phyloP scores from a whole-genome alignment of 2,113 vertebrate genomes.

The Bos taurus region DNA sequence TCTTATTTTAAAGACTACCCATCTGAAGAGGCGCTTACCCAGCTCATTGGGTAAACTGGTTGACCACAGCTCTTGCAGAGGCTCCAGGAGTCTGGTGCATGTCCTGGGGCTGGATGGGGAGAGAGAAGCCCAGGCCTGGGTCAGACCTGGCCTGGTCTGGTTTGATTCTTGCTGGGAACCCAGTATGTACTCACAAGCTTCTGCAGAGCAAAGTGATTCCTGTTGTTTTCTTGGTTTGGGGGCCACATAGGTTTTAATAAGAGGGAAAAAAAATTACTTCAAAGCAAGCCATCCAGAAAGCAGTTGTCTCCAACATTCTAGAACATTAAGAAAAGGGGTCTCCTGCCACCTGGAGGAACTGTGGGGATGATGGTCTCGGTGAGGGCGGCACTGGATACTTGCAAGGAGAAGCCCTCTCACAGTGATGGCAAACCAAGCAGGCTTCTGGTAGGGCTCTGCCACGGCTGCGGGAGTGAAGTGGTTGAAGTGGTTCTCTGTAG shows the following conservation, averaged over 20 bases:
- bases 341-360: background rate
- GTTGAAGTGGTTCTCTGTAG: background rate
- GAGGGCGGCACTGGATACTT: background rate
- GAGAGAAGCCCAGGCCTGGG: background rate
- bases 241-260: background rate
- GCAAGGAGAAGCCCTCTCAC: background rate
- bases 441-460: background rate
- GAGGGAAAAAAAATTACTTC: background rate
- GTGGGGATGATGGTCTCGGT: background rate
- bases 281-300: background rate
- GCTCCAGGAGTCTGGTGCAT: background rate
- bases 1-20: background rate
- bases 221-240: background rate
- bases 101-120: background rate
- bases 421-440: background rate
- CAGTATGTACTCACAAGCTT: background rate
- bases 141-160: background rate
- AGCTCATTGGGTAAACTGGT: background rate
- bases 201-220: background rate
- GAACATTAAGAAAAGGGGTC: background rate
- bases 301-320: background rate
- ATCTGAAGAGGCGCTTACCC: background rate
- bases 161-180: background rate
- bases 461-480: fast-evolving
- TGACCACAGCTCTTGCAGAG: background rate